Evolutionary conservation across 2,797 vertebrate species (phyloP).

Genomic region (Leptatherina wallacei): DNA sequence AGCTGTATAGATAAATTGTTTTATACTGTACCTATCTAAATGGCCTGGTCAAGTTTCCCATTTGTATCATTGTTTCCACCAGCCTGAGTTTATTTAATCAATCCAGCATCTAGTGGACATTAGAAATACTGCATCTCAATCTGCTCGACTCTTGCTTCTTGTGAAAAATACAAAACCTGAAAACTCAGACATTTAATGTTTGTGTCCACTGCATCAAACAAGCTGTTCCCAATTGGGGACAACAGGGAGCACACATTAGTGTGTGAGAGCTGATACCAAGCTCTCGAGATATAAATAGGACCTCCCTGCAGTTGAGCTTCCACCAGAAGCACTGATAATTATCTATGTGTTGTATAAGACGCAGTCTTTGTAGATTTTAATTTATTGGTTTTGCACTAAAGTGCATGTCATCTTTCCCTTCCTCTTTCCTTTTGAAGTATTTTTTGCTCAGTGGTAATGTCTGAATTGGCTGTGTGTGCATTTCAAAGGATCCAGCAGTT

Average conservation of each 20-base stretch:
- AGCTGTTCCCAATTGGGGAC: slow-evolving; percentile 53
- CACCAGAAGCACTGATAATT: slow-evolving; percentile 63
- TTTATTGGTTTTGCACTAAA: slow-evolving; percentile 25
- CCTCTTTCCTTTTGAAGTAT: neutral
- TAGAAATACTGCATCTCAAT: neutral
- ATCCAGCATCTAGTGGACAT: slow-evolving; percentile 24
- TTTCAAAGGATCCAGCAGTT: slow-evolving; percentile 15
- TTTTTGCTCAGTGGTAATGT: neutral
- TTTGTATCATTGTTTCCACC: slow-evolving; percentile 14
- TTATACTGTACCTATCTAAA: neutral
- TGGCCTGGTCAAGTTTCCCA: neutral
- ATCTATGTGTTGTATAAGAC: slow-evolving; percentile 37
- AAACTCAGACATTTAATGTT: slow-evolving; percentile 30
- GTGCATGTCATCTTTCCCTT: neutral
- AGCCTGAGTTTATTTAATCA: neutral
- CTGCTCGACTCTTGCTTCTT: neutral
- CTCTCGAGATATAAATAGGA: slow-evolving; percentile 78
- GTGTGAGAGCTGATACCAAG: slow-evolving; percentile 74
- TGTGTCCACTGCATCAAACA: slow-evolving; percentile 43
- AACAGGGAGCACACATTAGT: slow-evolving; percentile 51
- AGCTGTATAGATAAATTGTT: neutral
- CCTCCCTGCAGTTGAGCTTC: slow-evolving; percentile 65
- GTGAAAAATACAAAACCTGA: slow-evolving; percentile 42
- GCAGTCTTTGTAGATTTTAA: slow-evolving; percentile 22
- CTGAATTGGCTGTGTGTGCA: slow-evolving; percentile 14